Base-by-base conservation (phyloP, 2,888 invertebrate species). In the Synanthedon vespiformis region DNA sequence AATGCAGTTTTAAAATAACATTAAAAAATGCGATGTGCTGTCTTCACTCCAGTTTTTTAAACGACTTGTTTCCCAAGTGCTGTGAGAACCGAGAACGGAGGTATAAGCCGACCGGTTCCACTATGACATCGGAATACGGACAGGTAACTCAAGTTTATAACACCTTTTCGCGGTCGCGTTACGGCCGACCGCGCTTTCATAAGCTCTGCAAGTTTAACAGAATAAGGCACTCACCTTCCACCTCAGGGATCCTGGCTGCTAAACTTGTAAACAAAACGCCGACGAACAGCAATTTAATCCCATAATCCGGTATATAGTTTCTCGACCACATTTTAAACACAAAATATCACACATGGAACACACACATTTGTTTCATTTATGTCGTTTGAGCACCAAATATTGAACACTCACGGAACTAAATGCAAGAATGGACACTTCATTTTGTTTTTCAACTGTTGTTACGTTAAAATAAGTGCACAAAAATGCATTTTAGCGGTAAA, bases 301-400 rank as follows among this genome's bases (percentile, higher is more conserved):
- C 89, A 89, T 90, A 90, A 89, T 90, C 90, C 90, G 89, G 89
- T 87, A 82, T 88, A 88, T 88, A 88, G 89, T 90, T 89, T 85
- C 89, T 90, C 88, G 90, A 90, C 90, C 90, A 90, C 90, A 90
- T 91, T 89, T 90, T 84, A 72, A 80, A 73, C 88, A 89, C 85
- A 85, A 16, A 16, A 89, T 88, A 88, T 83, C 82, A 88, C 88
- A 86, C 84, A 86, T 83, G 85, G 82, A 85, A 77, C 83, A 82
- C 85, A 87, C 86, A 86, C 88, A 87, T 87, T 87, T 85, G 85
- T 85, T 86, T 84, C 80, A 78, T 76, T 74, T 77, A 70, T 79
- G 78, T 82, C 70, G 81, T 77, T 78, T 74, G 60, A 74, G 62
- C 85, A 85, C 86, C 67, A 67, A 73, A 78, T 72, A 62, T 73